phyloP scores from a whole-genome alignment of 2,888 invertebrate genomes.

The Agrochola litura region DNA sequence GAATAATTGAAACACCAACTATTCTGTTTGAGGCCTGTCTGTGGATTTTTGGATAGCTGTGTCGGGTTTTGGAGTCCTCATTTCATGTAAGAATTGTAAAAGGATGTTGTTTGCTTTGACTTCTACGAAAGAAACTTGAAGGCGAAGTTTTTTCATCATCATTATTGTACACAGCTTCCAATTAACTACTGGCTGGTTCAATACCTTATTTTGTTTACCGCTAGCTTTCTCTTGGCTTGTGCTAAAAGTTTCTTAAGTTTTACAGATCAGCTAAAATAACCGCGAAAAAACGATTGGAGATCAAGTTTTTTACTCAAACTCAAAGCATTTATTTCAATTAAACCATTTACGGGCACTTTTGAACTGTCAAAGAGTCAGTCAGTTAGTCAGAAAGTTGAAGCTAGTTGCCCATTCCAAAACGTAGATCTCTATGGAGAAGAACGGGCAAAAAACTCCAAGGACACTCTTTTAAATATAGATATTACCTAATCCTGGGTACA shows the following conservation, averaged over 20 bases:
- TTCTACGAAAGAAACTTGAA: background rate
- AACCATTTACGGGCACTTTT: no score
- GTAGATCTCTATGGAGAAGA: no score
- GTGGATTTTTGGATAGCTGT: conserved; percentile 25
- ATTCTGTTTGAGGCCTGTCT: conserved; percentile 27
- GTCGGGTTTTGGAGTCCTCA: background rate
- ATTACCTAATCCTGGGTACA: no score
- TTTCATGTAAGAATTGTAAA: background rate
- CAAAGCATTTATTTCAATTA: no score
- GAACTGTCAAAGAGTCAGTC: no score
- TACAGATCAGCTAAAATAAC: conserved; percentile 15
- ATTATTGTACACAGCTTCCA: background rate
- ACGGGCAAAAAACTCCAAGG: no score
- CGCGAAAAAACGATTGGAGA: background rate
- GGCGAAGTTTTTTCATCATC: conserved; percentile 10
- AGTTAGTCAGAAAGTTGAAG: no score
- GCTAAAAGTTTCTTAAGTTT: conserved; percentile 25
- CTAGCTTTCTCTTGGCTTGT: conserved; percentile 30
- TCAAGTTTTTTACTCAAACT: conserved; percentile 10
- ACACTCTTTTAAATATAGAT: no score
- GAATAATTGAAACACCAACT: conserved; percentile 57
- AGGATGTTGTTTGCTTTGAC: background rate
- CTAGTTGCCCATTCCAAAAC: no score
- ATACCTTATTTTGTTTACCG: conserved; percentile 15
- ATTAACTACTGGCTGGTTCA: conserved; percentile 8